These are phyloP conservation scores for Andrena flavipes DNA, from an alignment of 2,888 invertebrate genomes.

Conservation along the genomic window DNA sequence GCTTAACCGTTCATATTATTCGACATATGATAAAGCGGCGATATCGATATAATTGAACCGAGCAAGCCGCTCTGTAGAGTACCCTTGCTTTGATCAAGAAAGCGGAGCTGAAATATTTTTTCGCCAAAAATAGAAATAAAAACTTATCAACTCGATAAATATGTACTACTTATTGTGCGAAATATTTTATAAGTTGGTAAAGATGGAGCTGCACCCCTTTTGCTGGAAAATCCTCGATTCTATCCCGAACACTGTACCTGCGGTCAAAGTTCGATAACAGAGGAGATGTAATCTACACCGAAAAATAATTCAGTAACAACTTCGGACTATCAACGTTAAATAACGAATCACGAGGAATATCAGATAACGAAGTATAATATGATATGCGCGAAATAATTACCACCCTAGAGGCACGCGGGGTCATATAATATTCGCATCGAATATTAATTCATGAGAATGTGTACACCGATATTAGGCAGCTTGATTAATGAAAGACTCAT, in stretches of 20 bases:
- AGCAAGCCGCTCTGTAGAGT: not conserved
- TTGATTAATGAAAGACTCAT: constrained; percentile 43
- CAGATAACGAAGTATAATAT: not conserved
- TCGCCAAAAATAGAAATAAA: too few relatives aligned
- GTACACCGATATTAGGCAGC: constrained; percentile 13
- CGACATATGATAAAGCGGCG: constrained; percentile 21
- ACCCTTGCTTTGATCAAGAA: constrained; percentile 21
- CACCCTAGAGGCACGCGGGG: not conserved
- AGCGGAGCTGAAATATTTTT: not conserved
- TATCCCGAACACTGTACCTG: too few relatives aligned
- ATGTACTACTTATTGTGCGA: too few relatives aligned
- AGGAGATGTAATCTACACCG: too few relatives aligned
- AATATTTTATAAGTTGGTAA: too few relatives aligned
- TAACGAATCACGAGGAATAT: too few relatives aligned
- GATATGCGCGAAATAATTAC: not conserved
- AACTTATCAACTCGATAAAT: too few relatives aligned
- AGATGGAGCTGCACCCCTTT: too few relatives aligned
- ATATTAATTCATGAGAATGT: constrained; percentile 20
- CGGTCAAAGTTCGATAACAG: too few relatives aligned
- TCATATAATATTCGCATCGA: not conserved
- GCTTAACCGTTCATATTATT: constrained; percentile 39
- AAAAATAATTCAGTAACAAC: too few relatives aligned
- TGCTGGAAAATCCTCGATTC: too few relatives aligned
- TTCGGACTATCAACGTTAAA: too few relatives aligned
- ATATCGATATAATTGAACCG: constrained; percentile 38